phyloP scores from a whole-genome alignment of 2,113 vertebrate species.

The Lanius collurio region DNA sequence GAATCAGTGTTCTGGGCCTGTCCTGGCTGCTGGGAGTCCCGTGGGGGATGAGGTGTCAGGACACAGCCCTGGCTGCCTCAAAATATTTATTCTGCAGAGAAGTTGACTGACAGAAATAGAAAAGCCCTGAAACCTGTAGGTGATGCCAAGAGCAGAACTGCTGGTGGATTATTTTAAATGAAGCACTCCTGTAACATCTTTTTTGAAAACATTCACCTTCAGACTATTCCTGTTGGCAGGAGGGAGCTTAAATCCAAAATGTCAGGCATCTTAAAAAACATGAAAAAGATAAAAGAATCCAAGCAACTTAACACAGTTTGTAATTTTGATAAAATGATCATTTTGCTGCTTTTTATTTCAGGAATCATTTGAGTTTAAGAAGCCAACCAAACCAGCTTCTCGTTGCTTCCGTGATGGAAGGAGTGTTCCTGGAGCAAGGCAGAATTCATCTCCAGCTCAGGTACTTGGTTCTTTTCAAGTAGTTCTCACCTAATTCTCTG shows the following conservation, averaged over 20 bases:
- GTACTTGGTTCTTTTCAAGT: slow-evolving; percentile 56
- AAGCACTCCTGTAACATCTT: not conserved
- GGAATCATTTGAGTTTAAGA: slow-evolving; percentile 96
- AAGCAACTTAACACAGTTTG: not conserved
- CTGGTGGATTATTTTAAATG: not conserved
- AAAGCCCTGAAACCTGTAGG: not conserved
- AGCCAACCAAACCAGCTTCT: slow-evolving; percentile 83
- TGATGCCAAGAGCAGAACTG: not conserved
- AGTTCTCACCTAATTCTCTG: not conserved
- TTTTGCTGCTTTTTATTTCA: slow-evolving; percentile 28
- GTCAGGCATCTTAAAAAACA: not conserved
- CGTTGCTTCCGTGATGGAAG: slow-evolving; percentile 70
- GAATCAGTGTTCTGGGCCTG: not conserved
- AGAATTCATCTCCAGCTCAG: slow-evolving; percentile 81
- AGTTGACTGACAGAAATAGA: not conserved
- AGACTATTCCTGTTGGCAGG: not conserved
- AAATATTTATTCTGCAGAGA: not conserved
- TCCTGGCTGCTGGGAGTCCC: not conserved
- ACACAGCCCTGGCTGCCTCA: not conserved
- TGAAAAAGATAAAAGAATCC: not conserved
- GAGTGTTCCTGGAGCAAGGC: slow-evolving; percentile 75
- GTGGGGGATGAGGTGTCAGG: not conserved
- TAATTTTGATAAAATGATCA: not conserved
- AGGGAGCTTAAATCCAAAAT: not conserved
- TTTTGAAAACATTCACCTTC: not conserved